Base-by-base conservation (phyloP, 2,113 vertebrate genomes). In the Hydrochoerus hydrochaeris region DNA sequence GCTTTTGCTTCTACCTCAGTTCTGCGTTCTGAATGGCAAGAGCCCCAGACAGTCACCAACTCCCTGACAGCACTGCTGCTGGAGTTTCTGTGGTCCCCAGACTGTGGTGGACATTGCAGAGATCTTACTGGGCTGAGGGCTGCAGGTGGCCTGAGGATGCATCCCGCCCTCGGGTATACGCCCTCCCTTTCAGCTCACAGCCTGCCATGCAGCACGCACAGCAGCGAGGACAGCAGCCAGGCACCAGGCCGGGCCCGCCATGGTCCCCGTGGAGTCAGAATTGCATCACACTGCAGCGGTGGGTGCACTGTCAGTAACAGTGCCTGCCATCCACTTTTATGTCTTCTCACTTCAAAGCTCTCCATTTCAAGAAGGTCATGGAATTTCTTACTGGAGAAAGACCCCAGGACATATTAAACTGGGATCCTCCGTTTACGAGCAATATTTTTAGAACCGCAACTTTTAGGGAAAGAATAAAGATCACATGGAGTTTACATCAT, bases 351-450 rank as follows among this genome's bases (percentile, higher is more conserved):
- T 90, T 88, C 80, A 81, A 75, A 90, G 54, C 60, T 75, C 86
- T 84, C 19, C 0, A 73, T 90, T 80, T 82, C 85, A 58, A 75
- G 77, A 94, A 95, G 91, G 91, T 41, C n/a, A 35, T 41, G 60
- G 73, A 32, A 75, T 97, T 81, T 95, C 90, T 94, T 75, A 63
- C 41, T 54, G 63, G 62, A 91, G 57, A 77, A 88, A 77, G 52
- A 85, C 30, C 63, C 12, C 13, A 10, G 93, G 91, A 73, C n/a
- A 20, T 26, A 3, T 46, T 69, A 46, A 73, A 77, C 85, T 17
- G 88, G 46, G 46, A 81, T 22, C 63, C 57, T 94, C 19, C 4
- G 87, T 44, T 92, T 65, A 60, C 32, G 85, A 16, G 63, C 35
- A 52, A 30, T 71, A 44, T 87, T 69, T 81, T 49, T 54, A 95